phyloP scores from a whole-genome alignment of 2,888 invertebrate genomes.

The Aporophyla lueneburgensis region DNA sequence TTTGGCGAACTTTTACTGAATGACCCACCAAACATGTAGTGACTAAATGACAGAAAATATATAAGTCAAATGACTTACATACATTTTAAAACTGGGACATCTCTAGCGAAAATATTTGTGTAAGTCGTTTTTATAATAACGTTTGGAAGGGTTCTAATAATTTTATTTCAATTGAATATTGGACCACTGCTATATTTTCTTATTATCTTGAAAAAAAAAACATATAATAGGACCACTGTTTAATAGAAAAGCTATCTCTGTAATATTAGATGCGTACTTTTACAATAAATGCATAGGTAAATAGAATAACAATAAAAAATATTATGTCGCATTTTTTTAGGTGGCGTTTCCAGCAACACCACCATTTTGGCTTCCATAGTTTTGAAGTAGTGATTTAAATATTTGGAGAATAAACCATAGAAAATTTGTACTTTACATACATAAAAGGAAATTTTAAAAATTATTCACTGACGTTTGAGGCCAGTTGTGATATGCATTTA shows the following conservation, averaged over 20 bases:
- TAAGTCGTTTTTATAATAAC: constrained; percentile 60
- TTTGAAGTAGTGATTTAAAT: constrained; percentile 80
- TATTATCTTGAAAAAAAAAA: constrained; percentile 74
- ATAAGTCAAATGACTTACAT: constrained; percentile 44
- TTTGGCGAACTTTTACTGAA: constrained; percentile 60
- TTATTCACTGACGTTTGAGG: constrained; percentile 68
- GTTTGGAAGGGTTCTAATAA: constrained; percentile 36
- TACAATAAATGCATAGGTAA: constrained; percentile 74
- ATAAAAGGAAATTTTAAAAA: constrained; percentile 62
- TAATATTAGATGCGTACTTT: constrained; percentile 79
- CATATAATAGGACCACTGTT: constrained; percentile 82
- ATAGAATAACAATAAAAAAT: constrained; percentile 63
- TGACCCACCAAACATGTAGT: constrained; percentile 38
- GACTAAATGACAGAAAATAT: constrained; percentile 38
- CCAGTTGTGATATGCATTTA: constrained; percentile 85
- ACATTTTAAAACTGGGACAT: constrained; percentile 35
- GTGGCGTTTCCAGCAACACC: constrained; percentile 77
- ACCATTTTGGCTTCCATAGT: constrained; percentile 89
- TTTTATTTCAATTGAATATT: constrained; percentile 73
- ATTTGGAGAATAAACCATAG: constrained; percentile 67
- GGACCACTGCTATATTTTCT: constrained; percentile 88
- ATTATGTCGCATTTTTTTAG: constrained; percentile 79
- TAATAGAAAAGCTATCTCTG: constrained; percentile 86
- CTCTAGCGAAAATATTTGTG: constrained; percentile 36
- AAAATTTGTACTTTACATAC: constrained; percentile 86